Conservation (phyloP, 2,888 invertebrate genomes). For the Eupithecia pulchellata region DNA sequence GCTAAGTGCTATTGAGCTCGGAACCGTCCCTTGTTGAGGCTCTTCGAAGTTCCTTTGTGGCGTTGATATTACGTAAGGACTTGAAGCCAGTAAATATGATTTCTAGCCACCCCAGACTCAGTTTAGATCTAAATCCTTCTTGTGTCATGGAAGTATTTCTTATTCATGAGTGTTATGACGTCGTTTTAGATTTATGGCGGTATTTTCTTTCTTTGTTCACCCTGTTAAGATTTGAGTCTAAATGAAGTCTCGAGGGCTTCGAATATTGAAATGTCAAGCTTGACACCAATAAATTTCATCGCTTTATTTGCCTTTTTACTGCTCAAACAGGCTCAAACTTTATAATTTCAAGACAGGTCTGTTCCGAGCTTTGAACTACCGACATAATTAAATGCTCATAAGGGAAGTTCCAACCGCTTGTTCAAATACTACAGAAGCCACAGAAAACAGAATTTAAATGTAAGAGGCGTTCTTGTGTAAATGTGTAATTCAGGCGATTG, state of each 20-base stretch:
- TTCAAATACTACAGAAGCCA: conserved; percentile 32
- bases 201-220: conserved; percentile 27
- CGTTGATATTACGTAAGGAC: conserved; percentile 60
- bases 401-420: conserved; percentile 25
- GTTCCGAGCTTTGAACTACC: conserved; percentile 23
- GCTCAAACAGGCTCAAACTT: conserved; percentile 11
- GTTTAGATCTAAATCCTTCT: conserved; percentile 37
- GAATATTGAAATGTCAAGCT: conserved; percentile 4
- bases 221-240: conserved; percentile 17
- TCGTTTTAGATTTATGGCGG: conserved; percentile 29
- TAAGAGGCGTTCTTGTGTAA: conserved; percentile 35
- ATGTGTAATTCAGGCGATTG: conserved; percentile 41
- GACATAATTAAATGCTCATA: conserved; percentile 27
- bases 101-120: conserved; percentile 36
- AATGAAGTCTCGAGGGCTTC: conserved; percentile 9
- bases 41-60: conserved; percentile 68
- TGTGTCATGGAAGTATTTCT: conserved; percentile 30
- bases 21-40: conserved; percentile 63
- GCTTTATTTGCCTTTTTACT: conserved; percentile 14
- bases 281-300: conserved; percentile 5
- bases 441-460: conserved; percentile 32
- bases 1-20: conserved; percentile 65
- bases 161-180: conserved; percentile 37
- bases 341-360: conserved; percentile 9
- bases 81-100: conserved; percentile 46